Evolutionary conservation across 2,113 vertebrate species (phyloP).

Genomic region (Equus quagga): DNA sequence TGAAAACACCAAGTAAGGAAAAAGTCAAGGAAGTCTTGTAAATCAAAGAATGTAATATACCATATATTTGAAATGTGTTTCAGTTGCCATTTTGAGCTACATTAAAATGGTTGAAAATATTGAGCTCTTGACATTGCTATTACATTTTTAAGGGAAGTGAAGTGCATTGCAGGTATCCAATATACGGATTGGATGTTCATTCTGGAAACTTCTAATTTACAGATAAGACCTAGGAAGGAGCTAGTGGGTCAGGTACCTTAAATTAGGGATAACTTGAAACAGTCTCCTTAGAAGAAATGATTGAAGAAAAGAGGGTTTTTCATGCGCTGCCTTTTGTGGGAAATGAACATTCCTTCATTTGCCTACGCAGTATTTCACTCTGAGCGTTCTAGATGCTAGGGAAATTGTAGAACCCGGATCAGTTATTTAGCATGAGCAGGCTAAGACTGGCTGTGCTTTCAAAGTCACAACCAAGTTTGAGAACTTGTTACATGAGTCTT

Average conservation of each 20-base stretch:
- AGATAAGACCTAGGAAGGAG: neutral
- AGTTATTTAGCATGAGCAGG: neutral
- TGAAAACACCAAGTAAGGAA: constrained; percentile 27
- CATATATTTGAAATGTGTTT: constrained; percentile 59
- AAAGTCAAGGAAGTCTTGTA: constrained; percentile 47
- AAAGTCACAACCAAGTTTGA: constrained; percentile 39
- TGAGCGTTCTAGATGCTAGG: neutral
- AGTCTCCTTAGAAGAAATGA: neutral
- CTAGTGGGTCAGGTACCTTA: neutral
- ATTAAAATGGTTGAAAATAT: constrained; percentile 50
- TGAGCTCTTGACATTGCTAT: neutral
- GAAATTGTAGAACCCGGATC: neutral
- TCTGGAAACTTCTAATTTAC: constrained; percentile 24
- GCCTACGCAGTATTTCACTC: neutral
- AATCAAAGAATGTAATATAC: constrained; percentile 41
- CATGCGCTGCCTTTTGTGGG: constrained; percentile 25
- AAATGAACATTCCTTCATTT: constrained; percentile 50
- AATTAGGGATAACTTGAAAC: constrained; percentile 23
- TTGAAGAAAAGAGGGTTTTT: neutral
- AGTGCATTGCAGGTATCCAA: neutral
- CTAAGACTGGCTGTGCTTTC: neutral
- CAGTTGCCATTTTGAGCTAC: constrained; percentile 48
- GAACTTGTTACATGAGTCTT: constrained; percentile 28
- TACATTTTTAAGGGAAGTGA: constrained; percentile 40
- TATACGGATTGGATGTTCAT: neutral